These are phyloP conservation scores for Oncorhynchus masou DNA, from an alignment of 2,113 vertebrate genomes.

Conservation along the genomic window DNA sequence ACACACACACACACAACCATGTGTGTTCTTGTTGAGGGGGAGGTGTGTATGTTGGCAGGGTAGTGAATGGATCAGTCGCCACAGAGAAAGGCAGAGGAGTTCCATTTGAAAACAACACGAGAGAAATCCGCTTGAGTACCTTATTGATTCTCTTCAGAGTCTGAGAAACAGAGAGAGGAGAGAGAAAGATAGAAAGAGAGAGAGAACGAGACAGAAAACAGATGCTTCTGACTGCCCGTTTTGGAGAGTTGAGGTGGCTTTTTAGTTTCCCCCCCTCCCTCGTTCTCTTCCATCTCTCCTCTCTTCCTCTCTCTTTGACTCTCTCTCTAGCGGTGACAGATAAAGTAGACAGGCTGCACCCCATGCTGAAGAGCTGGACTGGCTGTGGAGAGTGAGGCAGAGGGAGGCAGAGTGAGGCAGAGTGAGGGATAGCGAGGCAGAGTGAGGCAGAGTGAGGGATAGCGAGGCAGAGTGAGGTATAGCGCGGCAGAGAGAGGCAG, in stretches of 20 bases:
- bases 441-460: slow-evolving; percentile 22
- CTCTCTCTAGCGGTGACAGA: slow-evolving; percentile 54
- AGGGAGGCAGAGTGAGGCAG: slow-evolving; percentile 15
- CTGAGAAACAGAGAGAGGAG: slow-evolving; percentile 52
- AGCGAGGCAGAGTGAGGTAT: slow-evolving; percentile 27
- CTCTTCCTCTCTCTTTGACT: slow-evolving; percentile 8
- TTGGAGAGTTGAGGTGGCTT: slow-evolving; percentile 58
- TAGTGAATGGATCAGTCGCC: slow-evolving; percentile 51
- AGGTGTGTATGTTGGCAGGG: slow-evolving; percentile 7
- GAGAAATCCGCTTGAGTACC: slow-evolving; percentile 60
- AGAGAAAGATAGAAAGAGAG: slow-evolving; percentile 35
- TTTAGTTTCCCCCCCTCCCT: slow-evolving; percentile 36
- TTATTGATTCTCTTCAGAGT: slow-evolving; percentile 68
- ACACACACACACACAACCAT: no score
- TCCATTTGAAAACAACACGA: slow-evolving; percentile 61
- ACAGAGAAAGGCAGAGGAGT: slow-evolving; percentile 50
- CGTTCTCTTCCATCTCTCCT: neutral
- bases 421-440: slow-evolving; percentile 1
- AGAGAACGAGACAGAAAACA: slow-evolving; percentile 50
- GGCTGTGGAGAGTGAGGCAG: slow-evolving; percentile 68
- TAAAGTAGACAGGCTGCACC: slow-evolving; percentile 71
- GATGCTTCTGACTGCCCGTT: slow-evolving; percentile 64
- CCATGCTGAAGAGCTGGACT: slow-evolving; percentile 72
- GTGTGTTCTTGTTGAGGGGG: neutral
- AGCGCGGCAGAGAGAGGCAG: slow-evolving; percentile 23